These are phyloP conservation scores for Prosapia bicincta DNA, from an alignment of 2,888 invertebrate species.

Conservation along the genomic window DNA sequence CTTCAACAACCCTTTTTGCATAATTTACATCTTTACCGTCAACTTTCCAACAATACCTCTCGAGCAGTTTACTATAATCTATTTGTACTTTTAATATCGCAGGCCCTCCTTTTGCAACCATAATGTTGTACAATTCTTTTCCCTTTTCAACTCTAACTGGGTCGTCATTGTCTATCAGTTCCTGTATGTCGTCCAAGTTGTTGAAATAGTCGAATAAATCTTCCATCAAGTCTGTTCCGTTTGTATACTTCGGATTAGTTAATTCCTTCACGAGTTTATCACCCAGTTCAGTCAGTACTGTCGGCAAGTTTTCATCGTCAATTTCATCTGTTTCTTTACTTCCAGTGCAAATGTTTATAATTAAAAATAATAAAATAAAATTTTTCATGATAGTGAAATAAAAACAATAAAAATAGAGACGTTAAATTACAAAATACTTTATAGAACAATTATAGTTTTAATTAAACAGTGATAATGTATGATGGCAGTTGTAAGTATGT, in stretches of 20 bases:
- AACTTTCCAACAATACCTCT: neutral
- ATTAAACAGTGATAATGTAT: no score
- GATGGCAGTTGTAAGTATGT: no score
- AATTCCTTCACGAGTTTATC: neutral
- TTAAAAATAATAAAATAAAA: neutral
- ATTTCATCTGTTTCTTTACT: neutral
- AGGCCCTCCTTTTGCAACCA: neutral
- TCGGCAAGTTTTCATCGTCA: neutral
- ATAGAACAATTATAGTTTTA: no score
- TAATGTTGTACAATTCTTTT: neutral
- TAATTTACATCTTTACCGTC: neutral
- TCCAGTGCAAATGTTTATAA: neutral
- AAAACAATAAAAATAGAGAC: no score
- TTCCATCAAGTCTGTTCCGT: neutral
- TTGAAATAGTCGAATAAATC: slow-evolving; percentile 14
- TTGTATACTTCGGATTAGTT: neutral
- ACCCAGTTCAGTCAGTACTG: neutral
- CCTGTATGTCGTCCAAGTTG: slow-evolving; percentile 15
- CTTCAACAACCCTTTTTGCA: neutral
- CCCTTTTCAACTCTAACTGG: neutral
- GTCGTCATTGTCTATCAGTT: neutral
- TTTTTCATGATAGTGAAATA: no score
- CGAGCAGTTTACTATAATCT: neutral
- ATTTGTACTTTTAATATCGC: neutral
- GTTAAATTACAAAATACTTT: no score